Conservation (phyloP, 2,797 vertebrate genomes). For the Scyliorhinus canicula region DNA sequence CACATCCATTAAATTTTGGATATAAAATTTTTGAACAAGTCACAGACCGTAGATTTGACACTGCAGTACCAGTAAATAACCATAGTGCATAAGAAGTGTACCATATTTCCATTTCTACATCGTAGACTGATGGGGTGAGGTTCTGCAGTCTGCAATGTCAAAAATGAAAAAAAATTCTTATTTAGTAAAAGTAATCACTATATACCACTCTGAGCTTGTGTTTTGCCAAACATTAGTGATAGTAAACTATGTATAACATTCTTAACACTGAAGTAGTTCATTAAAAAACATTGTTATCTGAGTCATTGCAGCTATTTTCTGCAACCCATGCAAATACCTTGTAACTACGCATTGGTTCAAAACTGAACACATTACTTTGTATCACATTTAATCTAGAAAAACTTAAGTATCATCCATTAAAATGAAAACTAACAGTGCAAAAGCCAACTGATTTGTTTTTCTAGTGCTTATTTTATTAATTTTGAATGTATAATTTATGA, state of each 20-base stretch:
- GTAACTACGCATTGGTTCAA: not conserved
- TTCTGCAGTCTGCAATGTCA: conserved; percentile 39
- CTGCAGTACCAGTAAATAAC: conserved; percentile 38
- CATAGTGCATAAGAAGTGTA: conserved; percentile 39
- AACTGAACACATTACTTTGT: not conserved
- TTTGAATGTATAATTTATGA: not conserved
- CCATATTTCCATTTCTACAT: conserved; percentile 39
- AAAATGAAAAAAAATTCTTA: conserved; percentile 39
- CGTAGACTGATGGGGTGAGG: conserved; percentile 39
- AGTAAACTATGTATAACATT: conserved; percentile 36
- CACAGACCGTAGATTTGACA: conserved; percentile 37
- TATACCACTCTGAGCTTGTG: conserved; percentile 32
- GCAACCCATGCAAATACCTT: not conserved
- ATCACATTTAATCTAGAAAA: not conserved
- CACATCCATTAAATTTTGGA: conserved; percentile 34
- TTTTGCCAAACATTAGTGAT: conserved; percentile 36
- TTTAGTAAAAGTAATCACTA: conserved; percentile 36
- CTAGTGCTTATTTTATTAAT: not conserved
- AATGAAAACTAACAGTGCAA: not conserved
- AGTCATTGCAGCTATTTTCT: not conserved
- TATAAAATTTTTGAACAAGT: conserved; percentile 37
- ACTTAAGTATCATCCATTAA: not conserved
- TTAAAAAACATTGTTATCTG: not conserved
- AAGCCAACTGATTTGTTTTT: not conserved
- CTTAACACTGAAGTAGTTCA: not conserved